Evolutionary conservation across 2,113 vertebrate species (phyloP).

Genomic region (Lanius ludovicianus): DNA sequence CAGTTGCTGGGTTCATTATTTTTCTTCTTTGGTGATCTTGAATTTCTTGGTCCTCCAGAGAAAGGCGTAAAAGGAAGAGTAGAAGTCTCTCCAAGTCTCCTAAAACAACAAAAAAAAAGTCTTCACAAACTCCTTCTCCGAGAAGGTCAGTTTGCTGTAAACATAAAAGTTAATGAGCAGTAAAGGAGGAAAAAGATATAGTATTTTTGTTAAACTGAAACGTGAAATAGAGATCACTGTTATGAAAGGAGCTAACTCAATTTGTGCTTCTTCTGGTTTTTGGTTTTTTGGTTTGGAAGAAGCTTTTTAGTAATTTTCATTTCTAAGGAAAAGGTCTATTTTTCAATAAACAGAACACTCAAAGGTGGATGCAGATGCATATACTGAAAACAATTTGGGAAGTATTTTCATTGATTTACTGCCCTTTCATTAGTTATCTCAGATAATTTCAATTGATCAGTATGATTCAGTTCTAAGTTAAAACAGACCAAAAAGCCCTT

Average conservation of each 20-base stretch:
- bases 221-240: background rate
- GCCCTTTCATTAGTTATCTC: background rate
- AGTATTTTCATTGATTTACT: background rate
- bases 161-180: background rate
- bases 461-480: background rate
- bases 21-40: background rate
- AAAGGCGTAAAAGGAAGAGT: slow-evolving; percentile 80
- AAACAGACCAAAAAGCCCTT: background rate
- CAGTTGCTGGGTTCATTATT: background rate
- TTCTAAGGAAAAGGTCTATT: background rate
- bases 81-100: slow-evolving; percentile 79
- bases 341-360: background rate
- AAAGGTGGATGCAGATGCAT: background rate
- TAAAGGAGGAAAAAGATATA: background rate
- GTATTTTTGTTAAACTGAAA: background rate
- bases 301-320: background rate
- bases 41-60: slow-evolving; percentile 65
- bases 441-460: background rate
- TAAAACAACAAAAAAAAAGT: slow-evolving; percentile 77
- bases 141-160: slow-evolving; percentile 74
- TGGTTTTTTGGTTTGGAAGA: background rate
- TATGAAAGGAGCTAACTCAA: background rate
- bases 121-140: slow-evolving; percentile 82
- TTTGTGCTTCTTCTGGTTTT: background rate
- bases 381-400: background rate